Evolutionary conservation across 2,113 vertebrate genomes (phyloP).

Genomic region (Dasyprocta punctata): DNA sequence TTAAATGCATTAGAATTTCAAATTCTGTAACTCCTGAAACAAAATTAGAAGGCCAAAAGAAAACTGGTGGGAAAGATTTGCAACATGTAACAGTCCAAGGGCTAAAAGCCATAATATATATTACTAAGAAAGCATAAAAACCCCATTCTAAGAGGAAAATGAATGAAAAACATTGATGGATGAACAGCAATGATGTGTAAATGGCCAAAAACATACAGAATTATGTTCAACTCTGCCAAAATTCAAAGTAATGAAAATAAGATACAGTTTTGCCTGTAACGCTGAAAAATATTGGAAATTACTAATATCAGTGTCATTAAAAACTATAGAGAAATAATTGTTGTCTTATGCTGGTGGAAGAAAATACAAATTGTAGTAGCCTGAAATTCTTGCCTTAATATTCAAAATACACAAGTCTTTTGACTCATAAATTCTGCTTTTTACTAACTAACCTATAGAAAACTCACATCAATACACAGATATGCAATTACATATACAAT

Average conservation of each 20-base stretch:
- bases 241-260: conserved; percentile 39
- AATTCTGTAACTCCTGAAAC: not conserved
- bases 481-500: not conserved
- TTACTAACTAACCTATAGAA: not conserved
- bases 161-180: not conserved
- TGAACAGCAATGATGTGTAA: not conserved
- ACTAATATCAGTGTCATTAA: not conserved
- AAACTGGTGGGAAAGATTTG: not conserved
- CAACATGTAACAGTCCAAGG: not conserved
- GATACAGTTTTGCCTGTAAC: not conserved
- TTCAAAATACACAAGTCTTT: conserved; percentile 38
- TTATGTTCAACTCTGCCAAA: not conserved
- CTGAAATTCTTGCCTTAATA: not conserved
- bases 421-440: not conserved
- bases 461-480: not conserved
- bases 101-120: not conserved
- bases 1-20: conserved; percentile 47
- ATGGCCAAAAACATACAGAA: not conserved
- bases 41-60: not conserved
- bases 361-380: not conserved
- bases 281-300: not conserved
- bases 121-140: conserved; percentile 6
- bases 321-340: not conserved
- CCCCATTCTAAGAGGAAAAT: conserved; percentile 3
- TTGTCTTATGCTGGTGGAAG: not conserved